Evolutionary conservation across 2,888 invertebrate species (phyloP), one percentile per base, ranked within the genome.

Genomic region (Camponotus fellah): DNA sequence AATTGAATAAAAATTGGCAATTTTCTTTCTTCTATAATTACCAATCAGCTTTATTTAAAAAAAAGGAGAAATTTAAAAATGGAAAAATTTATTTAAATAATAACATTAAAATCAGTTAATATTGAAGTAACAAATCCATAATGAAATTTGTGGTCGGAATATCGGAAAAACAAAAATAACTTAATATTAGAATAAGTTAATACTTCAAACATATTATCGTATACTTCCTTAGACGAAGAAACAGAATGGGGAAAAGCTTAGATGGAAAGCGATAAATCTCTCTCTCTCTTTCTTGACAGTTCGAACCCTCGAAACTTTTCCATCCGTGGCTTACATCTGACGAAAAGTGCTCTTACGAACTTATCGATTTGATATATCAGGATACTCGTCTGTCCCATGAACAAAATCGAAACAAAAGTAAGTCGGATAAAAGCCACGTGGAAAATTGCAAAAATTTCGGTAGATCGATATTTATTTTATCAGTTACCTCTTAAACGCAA

Each of bases 251-350:
- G 69, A 53, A 77, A 43, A 60, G 40, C 40, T 64, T 32, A 34
- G 66, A n/a, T 56, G 37, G 26, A 66, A 40, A 76, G 10, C 74
- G 87, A 89, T 85, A 88, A 85, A 89, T 84, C 75, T 26, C 26
- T 26, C 26, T 26, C 26, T 26, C 26, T 26, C 26, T 26, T 26
- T 26, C 26, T 68, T 62, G 64, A 56, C 80, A 74, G 76, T 69
- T 71, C 64, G 69, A 46, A 62, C 71, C 68, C 80, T 86, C 75
- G 79, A 84, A 88, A 89, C 77, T 88, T 87, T 79, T 71, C 83
- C 74, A 90, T 80, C 68, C 74, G 49, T 43, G 69, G 76, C 56
- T 65, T 34, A 65, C 72, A 58, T 84, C 66, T 43, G 64, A 76
- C 80, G 84, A 62, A 66, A 80, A 81, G 81, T 72, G 65, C 82